Evolutionary conservation across 1,140 invertebrate genomes (phyloP).

Genomic region (Pachyrhynchus sulphureomaculatus): DNA sequence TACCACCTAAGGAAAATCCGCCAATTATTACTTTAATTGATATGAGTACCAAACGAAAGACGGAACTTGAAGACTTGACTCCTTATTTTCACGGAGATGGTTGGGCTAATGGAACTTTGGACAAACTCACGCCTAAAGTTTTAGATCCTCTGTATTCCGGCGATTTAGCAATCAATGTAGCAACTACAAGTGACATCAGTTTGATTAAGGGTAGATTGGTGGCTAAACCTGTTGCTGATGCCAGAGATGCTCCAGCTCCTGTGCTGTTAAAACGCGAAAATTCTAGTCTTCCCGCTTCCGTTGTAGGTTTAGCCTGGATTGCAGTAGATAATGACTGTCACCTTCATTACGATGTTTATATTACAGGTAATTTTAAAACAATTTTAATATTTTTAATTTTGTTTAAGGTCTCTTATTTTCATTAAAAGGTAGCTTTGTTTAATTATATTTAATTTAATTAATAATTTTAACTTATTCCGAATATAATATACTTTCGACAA

Average conservation of each 20-base stretch:
- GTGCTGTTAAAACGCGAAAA: conserved; percentile 64
- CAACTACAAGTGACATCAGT: conserved; percentile 57
- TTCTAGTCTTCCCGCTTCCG: conserved; percentile 52
- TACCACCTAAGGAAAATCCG: conserved; percentile 52
- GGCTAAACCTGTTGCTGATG: conserved; percentile 71
- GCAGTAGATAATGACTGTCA: conserved; percentile 79
- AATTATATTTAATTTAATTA: too few relatives aligned
- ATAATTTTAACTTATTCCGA: too few relatives aligned
- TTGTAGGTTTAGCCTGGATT: conserved; percentile 78
- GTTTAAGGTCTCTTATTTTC: not conserved
- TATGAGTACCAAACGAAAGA: conserved; percentile 65
- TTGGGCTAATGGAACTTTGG: conserved; percentile 67
- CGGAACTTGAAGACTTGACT: conserved; percentile 70
- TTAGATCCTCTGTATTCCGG: conserved; percentile 79
- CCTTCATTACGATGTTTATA: conserved; percentile 76
- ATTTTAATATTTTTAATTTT: conserved; percentile 11
- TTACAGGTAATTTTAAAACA: conserved; percentile 36
- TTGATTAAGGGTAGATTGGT: conserved; percentile 66
- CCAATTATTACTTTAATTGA: conserved; percentile 70
- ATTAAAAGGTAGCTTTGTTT: not conserved
- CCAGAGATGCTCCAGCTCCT: conserved; percentile 67
- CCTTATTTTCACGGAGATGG: conserved; percentile 57
- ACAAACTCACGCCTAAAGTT: conserved; percentile 65
- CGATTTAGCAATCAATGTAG: conserved; percentile 73
- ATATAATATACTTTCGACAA: too few relatives aligned